Evolutionary conservation across 2,797 vertebrate species (phyloP).

Genomic region (Aphelocoma californica): DNA sequence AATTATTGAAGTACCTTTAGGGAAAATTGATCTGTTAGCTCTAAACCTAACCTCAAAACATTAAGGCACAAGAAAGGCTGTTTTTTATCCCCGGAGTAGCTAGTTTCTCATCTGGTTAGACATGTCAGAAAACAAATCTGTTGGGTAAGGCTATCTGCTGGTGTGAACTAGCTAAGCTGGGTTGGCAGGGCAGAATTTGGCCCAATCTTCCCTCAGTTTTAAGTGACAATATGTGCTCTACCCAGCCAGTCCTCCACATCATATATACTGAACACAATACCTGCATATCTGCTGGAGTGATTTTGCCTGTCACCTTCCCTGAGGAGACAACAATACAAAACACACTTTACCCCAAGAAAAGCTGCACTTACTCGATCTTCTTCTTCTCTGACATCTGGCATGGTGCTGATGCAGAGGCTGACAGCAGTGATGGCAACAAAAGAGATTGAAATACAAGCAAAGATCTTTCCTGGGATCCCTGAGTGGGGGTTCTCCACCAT

Average conservation of each 20-base stretch:
- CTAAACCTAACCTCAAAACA: background rate
- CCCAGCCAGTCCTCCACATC: background rate
- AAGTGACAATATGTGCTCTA: background rate
- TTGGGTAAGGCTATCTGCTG: background rate
- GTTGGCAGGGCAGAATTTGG: background rate
- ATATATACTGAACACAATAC: background rate
- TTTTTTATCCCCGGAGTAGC: background rate
- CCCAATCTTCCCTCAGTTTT: background rate
- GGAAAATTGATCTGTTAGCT: background rate
- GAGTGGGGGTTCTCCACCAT: conserved; percentile 96
- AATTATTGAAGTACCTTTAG: background rate
- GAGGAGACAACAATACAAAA: background rate
- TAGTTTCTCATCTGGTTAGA: background rate
- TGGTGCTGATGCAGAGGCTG: conserved; percentile 95
- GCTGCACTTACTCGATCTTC: conserved; percentile 89
- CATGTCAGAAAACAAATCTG: background rate
- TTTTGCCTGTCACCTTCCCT: background rate
- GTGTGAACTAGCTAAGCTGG: background rate
- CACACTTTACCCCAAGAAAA: background rate
- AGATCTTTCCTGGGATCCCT: conserved; percentile 92
- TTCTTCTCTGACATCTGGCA: conserved; percentile 93
- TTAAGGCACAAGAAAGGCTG: background rate
- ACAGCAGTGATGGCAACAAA: conserved; percentile 95
- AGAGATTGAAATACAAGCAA: conserved; percentile 90
- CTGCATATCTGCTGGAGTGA: background rate